Base-by-base conservation (phyloP, 2,113 vertebrate species). In the Mastomys natalensis region DNA sequence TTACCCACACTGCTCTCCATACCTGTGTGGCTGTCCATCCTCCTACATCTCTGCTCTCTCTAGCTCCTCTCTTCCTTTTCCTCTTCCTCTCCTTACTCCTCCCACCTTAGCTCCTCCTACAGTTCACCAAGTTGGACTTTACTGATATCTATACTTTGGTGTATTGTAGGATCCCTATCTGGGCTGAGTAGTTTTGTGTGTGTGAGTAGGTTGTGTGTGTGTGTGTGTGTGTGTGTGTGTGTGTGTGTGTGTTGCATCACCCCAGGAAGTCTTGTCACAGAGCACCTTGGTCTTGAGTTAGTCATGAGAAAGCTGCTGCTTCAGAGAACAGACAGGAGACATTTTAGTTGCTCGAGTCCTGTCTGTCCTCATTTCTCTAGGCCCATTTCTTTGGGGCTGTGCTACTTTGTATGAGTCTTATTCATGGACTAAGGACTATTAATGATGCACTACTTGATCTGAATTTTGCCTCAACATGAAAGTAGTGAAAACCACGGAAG, bases 361-460 rank as follows among this genome's bases (percentile, higher is more conserved):
- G 19, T 40, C 77, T 97, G 96, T 66, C 95, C 91, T 96, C 80
- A 85, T 97, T 98, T 96, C 93, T 55, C 72, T 22, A 95, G 89
- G 80, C 74, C 87, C 87, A 90, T 88, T 97, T 97, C 93, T 89
- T 64, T 72, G 77, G 77, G 78, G 64, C 85, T 97, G 94, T 96
- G 93, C 95, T 96, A 96, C 90, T 98, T 97, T 96, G 53, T 62
- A 73, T 81, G 94, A 66, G 24, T 97, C 76, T 73, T 96, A 58
- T 37, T 95, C 96, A 74, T 95, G 90, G 97, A 87, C 81, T 31
- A 93, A 72, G 73, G 93, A 74, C 88, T 96, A 97, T 97, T 97
- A 96, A 96, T 97, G 97, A 94, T 96, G 82, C 80, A 91, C 24
- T 94, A 92, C 96, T 90, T 97, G 97, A 96, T 95, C 98, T 96